Percentiles rank a stretch among this genome's conserved stretches.
phyloP scores from a whole-genome alignment of 2,113 vertebrate genomes.

The Talpa occidentalis region DNA sequence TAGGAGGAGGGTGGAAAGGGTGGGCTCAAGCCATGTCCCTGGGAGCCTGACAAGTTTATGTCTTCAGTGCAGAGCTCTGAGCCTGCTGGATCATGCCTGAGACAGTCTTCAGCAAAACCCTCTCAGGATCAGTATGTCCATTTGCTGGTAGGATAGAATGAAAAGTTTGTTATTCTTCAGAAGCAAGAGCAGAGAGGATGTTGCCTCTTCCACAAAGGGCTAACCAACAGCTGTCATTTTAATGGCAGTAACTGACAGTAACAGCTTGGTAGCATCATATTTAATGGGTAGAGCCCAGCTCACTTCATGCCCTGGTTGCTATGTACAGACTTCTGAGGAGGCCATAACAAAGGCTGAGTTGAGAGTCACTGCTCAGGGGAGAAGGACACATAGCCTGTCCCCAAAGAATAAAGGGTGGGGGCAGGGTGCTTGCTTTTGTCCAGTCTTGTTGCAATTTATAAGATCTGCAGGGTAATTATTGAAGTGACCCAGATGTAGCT shows the following conservation, averaged over 20 bases:
- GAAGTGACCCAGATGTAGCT: background rate
- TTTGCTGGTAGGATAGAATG: background rate
- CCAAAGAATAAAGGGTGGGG: background rate
- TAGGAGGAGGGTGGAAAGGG: background rate
- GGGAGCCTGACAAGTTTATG: background rate
- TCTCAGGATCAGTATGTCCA: background rate
- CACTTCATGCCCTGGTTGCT: constrained; percentile 67
- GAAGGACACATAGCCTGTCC: background rate
- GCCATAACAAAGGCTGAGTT: constrained; percentile 68
- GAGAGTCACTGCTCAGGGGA: background rate
- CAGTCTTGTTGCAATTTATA: background rate
- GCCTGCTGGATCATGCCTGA: background rate
- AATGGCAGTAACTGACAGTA: constrained; percentile 62
- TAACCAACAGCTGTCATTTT: constrained; percentile 67
- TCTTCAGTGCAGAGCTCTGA: background rate
- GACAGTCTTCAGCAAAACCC: background rate
- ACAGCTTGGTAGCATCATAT: constrained; percentile 69
- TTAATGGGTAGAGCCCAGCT: constrained; percentile 67
- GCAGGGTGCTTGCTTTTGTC: background rate
- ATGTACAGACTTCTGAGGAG: constrained; percentile 56
- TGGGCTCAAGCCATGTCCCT: background rate
- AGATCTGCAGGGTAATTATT: background rate
- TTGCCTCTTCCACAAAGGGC: constrained; percentile 32
- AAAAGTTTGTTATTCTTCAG: constrained; percentile 54
- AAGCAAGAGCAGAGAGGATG: constrained; percentile 41